Evolutionary conservation across 2,113 vertebrate species (phyloP), one percentile per base, ranked within the genome.

Genomic region (Kryptolebias marmoratus): DNA sequence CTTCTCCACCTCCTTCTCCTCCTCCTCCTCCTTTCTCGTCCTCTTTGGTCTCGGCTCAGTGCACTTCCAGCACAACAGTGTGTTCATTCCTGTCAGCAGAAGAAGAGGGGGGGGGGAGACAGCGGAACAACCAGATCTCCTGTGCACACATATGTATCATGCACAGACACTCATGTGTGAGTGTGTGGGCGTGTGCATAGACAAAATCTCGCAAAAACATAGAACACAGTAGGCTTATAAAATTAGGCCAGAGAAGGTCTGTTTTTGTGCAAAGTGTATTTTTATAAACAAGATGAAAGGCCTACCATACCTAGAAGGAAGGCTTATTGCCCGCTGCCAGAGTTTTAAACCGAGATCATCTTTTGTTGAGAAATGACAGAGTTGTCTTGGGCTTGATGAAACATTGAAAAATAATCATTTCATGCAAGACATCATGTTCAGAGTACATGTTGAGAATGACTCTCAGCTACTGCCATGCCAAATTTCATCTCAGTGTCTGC

Each of bases 41-140:
- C 69, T 83, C 68, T 68, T 53, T 2, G 11, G 88, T 87, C 80
- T 88, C 78, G 32, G 75, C 86, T 91, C 81, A 72, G 64, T 61
- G 75, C 88, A 77, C 83, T 86, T 83, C 67, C 75, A 76, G 60
- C 59, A 83, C 87, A 84, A 80, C 77, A 81, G 70, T 62, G 61
- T 84, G 82, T 87, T 92, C 79, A 86, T 84, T 87, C 82, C 89
- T 90, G 88, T 90, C 90, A 88, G 88, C 87, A 88, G 82, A 87
- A 69, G 88, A 84, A 63, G 67, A 74, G 87, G 87, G 81, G 82
- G 86, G 58, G 83, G 63, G 67, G 77, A 85, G 87, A 81, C 85
- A 78, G 69, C 75, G 76, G 79, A 88, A 90, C 78, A 79, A 79
- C 79, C 75, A 64, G 65, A 78, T 69, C 75, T 81, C 64, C 18